Conservation (phyloP, 2,797 vertebrate genomes). For the Acipenser oxyrinchus region DNA sequence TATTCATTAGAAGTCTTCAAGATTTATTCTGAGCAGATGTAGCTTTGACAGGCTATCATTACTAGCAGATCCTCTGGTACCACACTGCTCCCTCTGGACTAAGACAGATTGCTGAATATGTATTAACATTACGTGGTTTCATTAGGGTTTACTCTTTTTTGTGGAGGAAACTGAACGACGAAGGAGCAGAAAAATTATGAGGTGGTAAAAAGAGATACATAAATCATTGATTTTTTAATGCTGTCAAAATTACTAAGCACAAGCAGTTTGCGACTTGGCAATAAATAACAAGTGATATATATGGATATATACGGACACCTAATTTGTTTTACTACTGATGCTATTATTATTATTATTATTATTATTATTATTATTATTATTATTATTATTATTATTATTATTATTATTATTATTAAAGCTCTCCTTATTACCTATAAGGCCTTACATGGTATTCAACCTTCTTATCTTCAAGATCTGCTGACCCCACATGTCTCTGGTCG, state of each 20-base stretch:
- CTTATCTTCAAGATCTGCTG: too few species aligned
- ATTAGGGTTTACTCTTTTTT: conserved; percentile 60
- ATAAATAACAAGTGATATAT: too few species aligned
- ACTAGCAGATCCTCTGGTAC: conserved; percentile 65
- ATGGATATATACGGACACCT: too few species aligned
- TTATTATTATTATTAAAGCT: too few species aligned
- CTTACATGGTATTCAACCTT: too few species aligned
- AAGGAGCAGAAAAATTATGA: conserved; percentile 9
- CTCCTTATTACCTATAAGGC: too few species aligned
- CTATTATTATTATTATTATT: too few species aligned
- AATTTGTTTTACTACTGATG: too few species aligned
- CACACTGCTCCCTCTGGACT: conserved; percentile 57
- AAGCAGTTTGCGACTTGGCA: background rate
- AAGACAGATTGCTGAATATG: conserved; percentile 63
- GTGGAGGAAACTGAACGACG: conserved; percentile 9
- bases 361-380: too few species aligned
- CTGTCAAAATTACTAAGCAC: conserved; percentile 19
- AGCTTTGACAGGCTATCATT: conserved; percentile 72
- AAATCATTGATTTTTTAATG: conserved; percentile 9
- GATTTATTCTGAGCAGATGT: conserved; percentile 77
- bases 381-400: too few species aligned
- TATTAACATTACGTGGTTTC: conserved; percentile 62
- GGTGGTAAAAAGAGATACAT: conserved; percentile 11
- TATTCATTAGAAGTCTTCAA: conserved; percentile 59
- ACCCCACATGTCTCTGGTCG: too few species aligned